These are phyloP conservation scores for Dreissena rostriformis DNA, from an alignment of 1,140 invertebrate species.

Conservation along the genomic window DNA sequence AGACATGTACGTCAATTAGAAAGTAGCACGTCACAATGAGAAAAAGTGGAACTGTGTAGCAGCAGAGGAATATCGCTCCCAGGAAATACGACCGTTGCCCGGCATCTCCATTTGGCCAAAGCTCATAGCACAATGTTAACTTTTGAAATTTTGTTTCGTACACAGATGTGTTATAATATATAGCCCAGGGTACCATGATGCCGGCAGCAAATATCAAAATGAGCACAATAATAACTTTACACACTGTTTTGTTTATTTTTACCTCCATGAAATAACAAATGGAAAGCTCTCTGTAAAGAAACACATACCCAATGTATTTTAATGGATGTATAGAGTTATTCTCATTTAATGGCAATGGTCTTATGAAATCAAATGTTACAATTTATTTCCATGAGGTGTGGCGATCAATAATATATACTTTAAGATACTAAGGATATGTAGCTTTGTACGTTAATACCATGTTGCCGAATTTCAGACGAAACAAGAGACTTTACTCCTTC, in stretches of 20 bases:
- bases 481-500: no score
- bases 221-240: slow-evolving; percentile 91
- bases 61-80: slow-evolving; percentile 93
- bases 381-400: no score
- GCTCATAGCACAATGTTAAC: slow-evolving; percentile 62
- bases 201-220: slow-evolving; percentile 94
- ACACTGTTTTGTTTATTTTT: slow-evolving; percentile 93
- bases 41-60: slow-evolving; percentile 95
- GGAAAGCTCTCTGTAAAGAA: slow-evolving; percentile 90
- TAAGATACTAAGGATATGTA: no score
- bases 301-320: no score
- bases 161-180: slow-evolving; percentile 88
- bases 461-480: no score
- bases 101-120: slow-evolving; percentile 82
- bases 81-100: slow-evolving; percentile 91
- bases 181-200: slow-evolving; percentile 93
- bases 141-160: slow-evolving; percentile 25
- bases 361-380: no score
- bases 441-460: no score
- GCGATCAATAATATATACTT: no score
- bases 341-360: no score
- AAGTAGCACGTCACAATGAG: slow-evolving; percentile 96
- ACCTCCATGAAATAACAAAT: slow-evolving; percentile 97
- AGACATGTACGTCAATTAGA: slow-evolving; percentile 96
- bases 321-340: no score